Evolutionary conservation across 2,888 invertebrate species (phyloP).

Genomic region (Silvanus unidentatus): DNA sequence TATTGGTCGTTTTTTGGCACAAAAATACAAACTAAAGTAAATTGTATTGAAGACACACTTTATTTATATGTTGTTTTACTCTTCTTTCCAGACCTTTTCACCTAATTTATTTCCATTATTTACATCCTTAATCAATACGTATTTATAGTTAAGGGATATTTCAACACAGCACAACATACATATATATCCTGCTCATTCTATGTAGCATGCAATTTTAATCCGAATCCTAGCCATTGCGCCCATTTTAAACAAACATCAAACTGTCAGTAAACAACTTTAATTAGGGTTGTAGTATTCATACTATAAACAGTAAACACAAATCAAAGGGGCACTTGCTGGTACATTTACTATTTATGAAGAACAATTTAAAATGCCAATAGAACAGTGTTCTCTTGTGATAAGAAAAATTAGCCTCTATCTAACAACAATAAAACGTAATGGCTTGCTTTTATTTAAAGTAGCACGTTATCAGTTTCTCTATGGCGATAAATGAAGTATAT

Average conservation of each 20-base stretch:
- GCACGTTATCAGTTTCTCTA: too few species aligned
- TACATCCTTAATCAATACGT: slow-evolving; percentile 2
- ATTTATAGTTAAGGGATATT: neutral
- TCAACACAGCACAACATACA: neutral
- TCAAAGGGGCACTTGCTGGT: neutral
- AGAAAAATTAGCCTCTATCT: too few species aligned
- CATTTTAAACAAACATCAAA: slow-evolving; percentile 3
- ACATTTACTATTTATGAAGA: neutral
- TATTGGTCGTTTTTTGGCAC: neutral
- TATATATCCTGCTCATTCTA: neutral
- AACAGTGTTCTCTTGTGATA: too few species aligned
- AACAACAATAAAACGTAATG: too few species aligned
- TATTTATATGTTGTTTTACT: slow-evolving; percentile 1
- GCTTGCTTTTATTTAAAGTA: too few species aligned
- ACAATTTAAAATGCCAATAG: neutral
- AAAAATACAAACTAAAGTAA: neutral
- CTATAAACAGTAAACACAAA: too few species aligned
- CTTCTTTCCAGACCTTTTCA: neutral
- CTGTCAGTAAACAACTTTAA: neutral
- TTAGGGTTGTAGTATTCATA: neutral
- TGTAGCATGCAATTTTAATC: too few species aligned
- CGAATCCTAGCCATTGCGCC: neutral
- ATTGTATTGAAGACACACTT: neutral
- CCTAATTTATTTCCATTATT: slow-evolving; percentile 1
- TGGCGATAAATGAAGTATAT: too few species aligned